These are phyloP conservation scores for Drosophila putrida DNA, from an alignment of 2,888 invertebrate species.

Conservation along the genomic window DNA sequence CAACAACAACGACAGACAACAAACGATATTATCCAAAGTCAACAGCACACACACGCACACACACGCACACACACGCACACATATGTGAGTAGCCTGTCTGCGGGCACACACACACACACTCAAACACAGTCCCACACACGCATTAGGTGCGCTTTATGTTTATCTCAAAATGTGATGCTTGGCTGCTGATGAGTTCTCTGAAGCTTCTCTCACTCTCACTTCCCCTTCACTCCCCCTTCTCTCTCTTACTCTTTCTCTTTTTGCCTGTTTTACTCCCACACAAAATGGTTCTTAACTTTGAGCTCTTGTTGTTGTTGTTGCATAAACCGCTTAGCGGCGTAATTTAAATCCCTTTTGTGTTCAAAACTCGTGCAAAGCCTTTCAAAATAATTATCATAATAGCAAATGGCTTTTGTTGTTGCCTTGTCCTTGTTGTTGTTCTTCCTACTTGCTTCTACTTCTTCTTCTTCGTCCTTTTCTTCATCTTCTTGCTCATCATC, in stretches of 20 bases:
- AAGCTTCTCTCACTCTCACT: background rate
- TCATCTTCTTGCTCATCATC: background rate
- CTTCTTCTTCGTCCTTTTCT: background rate
- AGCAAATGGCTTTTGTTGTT: constrained; percentile 56
- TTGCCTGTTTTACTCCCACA: constrained; percentile 1
- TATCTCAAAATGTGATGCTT: constrained; percentile 76
- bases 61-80: constrained; percentile 13
- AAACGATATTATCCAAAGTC: constrained; percentile 80
- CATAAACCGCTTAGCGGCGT: constrained; percentile 77
- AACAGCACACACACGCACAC: constrained; percentile 60
- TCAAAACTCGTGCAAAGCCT: constrained; percentile 71
- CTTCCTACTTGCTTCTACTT: background rate
- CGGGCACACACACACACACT: constrained; percentile 14
- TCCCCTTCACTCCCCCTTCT: background rate
- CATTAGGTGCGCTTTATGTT: constrained; percentile 77
- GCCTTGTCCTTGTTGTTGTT: constrained; percentile 25
- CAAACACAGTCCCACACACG: constrained; percentile 7
- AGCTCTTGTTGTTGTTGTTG: constrained; percentile 42
- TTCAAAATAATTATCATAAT: constrained; percentile 75
- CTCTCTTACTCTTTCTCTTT: background rate
- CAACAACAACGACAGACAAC: constrained; percentile 49
- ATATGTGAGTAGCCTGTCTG: constrained; percentile 38
- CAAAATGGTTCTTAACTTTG: constrained; percentile 64
- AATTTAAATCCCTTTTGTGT: constrained; percentile 79
- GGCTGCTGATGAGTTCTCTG: constrained; percentile 73